Evolutionary conservation across 2,888 invertebrate species (phyloP).

Genomic region (Ectropis crepuscularia): DNA sequence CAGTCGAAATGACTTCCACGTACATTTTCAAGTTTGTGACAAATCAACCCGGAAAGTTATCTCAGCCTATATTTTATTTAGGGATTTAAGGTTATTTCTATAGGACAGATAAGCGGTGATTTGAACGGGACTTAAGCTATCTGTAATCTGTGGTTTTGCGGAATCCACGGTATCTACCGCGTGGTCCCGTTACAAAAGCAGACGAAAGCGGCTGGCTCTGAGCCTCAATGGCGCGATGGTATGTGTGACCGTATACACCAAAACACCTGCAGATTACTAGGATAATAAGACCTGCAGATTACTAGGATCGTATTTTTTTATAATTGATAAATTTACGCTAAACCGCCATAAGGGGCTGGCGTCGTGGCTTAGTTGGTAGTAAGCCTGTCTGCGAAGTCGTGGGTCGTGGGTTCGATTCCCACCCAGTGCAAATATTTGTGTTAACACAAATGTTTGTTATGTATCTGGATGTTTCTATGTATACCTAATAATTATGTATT

Average conservation of each 20-base stretch:
- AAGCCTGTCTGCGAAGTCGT: too few relatives aligned
- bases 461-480: too few relatives aligned
- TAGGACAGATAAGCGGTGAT: slow-evolving; percentile 4
- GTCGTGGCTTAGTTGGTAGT: too few relatives aligned
- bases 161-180: slow-evolving; percentile 13
- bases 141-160: slow-evolving; percentile 22
- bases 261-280: background rate
- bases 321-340: too few relatives aligned
- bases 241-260: background rate
- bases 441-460: too few relatives aligned
- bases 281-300: background rate
- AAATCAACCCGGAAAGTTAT: background rate
- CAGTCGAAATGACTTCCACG: too few relatives aligned
- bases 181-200: slow-evolving; percentile 17
- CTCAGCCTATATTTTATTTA: background rate
- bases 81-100: background rate
- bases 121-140: slow-evolving; percentile 26
- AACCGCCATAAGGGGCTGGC: too few relatives aligned
- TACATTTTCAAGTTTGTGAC: too few relatives aligned
- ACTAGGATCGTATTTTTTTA: too few relatives aligned
- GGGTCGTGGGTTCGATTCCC: too few relatives aligned
- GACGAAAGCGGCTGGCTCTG: slow-evolving; percentile 31
- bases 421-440: too few relatives aligned
- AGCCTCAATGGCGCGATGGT: background rate
- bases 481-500: too few relatives aligned